phyloP scores from a whole-genome alignment of 2,113 vertebrate species.

The Apistogramma diplotaenia region DNA sequence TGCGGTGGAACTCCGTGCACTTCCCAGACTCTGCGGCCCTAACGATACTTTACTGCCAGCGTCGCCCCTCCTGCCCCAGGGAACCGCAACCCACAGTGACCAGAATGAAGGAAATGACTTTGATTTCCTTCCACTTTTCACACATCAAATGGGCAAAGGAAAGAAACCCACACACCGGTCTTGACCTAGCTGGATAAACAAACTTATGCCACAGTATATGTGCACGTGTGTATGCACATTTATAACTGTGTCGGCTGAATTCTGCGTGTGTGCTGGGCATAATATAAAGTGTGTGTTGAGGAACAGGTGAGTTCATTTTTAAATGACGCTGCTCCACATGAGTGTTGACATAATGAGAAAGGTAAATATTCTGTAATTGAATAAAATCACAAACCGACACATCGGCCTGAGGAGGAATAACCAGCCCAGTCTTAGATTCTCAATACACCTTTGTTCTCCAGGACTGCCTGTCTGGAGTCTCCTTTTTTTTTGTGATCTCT shows the following conservation, averaged over 20 bases:
- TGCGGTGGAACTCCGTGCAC: constrained; percentile 8
- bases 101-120: constrained; percentile 67
- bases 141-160: constrained; percentile 57
- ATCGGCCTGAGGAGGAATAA: constrained; percentile 20
- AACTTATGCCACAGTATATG: constrained; percentile 6
- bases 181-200: constrained; percentile 63
- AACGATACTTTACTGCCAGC: constrained; percentile 49
- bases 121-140: constrained; percentile 76
- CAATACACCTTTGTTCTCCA: constrained; percentile 67
- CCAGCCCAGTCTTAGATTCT: constrained; percentile 35
- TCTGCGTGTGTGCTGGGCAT: background rate
- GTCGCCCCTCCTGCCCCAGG: constrained; percentile 29
- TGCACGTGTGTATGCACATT: background rate
- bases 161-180: constrained; percentile 4
- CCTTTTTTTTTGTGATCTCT: constrained; percentile 43
- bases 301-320: constrained; percentile 71
- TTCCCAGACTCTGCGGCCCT: constrained; percentile 46
- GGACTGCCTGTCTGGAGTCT: constrained; percentile 24
- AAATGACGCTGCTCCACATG: constrained; percentile 46
- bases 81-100: constrained; percentile 58
- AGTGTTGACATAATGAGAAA: constrained; percentile 65
- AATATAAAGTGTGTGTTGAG: constrained; percentile 46
- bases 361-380: constrained; percentile 67
- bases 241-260: background rate
- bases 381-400: constrained; percentile 64